Evolutionary conservation across 2,888 invertebrate genomes (phyloP), one percentile per base, ranked within the genome.

Genomic region (Dicycla oo): DNA sequence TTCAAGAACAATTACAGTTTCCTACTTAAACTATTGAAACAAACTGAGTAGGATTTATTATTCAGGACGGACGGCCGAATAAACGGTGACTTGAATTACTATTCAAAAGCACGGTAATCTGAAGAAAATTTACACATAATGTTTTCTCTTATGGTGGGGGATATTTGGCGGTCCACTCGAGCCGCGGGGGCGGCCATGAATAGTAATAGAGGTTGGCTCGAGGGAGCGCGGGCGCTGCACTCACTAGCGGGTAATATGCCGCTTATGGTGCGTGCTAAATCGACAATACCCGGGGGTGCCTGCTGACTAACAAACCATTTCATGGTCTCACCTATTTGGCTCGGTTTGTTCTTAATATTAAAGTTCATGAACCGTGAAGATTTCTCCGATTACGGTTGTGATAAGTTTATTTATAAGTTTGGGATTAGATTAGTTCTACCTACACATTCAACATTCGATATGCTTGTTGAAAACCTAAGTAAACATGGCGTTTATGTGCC

Each of bases 251-350:
- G 87, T 92, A 92, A 92, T 89, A 84, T 86, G 90, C 91, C 91
- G 93, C 94, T 94, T 95, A 95, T 94, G 95, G 95, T 93, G 94
- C 95, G 94, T 95, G 92, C 93, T 92, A 95, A 96, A 96, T 96
- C 93, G 94, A 94, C 94, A 91, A 94, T 93, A 92, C 94, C 92
- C 94, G 80, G 75, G 92, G 93, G 94, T 89, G 83, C 88, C 84
- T 83, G 82, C 86, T 83, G 82, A 85, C 91, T 92, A 93, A 94
- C 91, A 89, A 91, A 91, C 92, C 90, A 89, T 93, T 93, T 92
- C 90, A 93, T 90, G 89, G 90, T 76, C 87, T 89, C 87, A 88
- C 89, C 88, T 90, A 89, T 93, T 92, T 91, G 81, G 89, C 78
- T 85, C 86, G 91, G 91, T 93, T 91, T 91, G 89, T 89, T 91